phyloP scores from a whole-genome alignment of 35 echinoderm and acorn worm genomes.

The Lytechinus pictus region DNA sequence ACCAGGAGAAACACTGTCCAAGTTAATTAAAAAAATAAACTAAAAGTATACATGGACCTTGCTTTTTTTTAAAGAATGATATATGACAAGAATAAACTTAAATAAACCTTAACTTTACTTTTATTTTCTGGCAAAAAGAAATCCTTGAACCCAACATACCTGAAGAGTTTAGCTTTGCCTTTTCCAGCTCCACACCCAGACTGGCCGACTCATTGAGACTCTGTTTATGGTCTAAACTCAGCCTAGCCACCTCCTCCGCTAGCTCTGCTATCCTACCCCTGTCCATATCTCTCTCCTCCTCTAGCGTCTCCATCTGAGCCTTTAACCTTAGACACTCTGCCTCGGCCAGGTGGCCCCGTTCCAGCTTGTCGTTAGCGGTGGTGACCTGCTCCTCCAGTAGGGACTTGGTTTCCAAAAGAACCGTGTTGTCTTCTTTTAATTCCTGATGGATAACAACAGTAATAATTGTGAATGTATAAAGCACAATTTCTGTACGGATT shows the following conservation, averaged over 20 bases:
- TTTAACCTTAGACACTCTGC: slow-evolving; percentile 69
- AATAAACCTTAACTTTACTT: too few relatives aligned
- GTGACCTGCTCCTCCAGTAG: slow-evolving; percentile 94
- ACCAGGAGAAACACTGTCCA: too few relatives aligned
- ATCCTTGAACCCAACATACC: slow-evolving; percentile 37
- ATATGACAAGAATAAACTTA: too few relatives aligned
- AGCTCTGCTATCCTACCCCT: slow-evolving; percentile 80
- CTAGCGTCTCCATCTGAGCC: slow-evolving; percentile 78
- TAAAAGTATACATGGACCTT: too few relatives aligned
- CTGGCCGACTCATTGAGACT: slow-evolving; percentile 92
- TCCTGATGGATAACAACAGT: slow-evolving; percentile 54
- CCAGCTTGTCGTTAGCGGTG: slow-evolving; percentile 80
- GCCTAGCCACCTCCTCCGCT: slow-evolving; percentile 72
- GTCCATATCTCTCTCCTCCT: slow-evolving; percentile 82
- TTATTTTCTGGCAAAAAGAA: too few relatives aligned
- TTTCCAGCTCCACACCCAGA: slow-evolving; percentile 87
- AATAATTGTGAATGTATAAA: too few relatives aligned
- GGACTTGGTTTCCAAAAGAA: slow-evolving; percentile 86
- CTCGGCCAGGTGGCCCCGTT: slow-evolving; percentile 79
- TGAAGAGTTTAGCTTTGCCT: slow-evolving; percentile 78
- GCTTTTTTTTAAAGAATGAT: too few relatives aligned
- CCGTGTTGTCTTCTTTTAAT: slow-evolving; percentile 94
- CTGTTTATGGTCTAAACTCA: slow-evolving; percentile 82
- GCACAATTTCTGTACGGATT: too few relatives aligned
- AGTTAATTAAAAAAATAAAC: too few relatives aligned